These are phyloP conservation scores for Morbakka virulenta DNA, from an alignment of 30 jellyfish, hydroid and myxozoan genomes.

Conservation along the genomic window DNA sequence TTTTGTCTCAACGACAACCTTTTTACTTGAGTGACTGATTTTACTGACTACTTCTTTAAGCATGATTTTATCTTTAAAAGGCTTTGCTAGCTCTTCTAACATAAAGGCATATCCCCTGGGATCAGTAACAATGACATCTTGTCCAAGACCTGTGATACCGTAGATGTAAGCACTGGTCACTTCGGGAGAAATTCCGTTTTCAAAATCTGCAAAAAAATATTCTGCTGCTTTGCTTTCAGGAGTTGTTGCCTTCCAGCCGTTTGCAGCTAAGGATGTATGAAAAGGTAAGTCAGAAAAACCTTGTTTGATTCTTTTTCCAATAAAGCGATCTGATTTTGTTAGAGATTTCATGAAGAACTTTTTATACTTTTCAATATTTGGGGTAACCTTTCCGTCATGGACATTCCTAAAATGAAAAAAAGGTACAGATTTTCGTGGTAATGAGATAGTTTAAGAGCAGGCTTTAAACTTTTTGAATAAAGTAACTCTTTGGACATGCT, in stretches of 20 bases:
- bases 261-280: slow-evolving; percentile 45
- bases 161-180: neutral
- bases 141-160: slow-evolving; percentile 57
- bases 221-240: slow-evolving; percentile 45
- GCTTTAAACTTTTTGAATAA: too few relatives aligned
- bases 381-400: neutral
- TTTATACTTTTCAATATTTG: too few relatives aligned
- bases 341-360: neutral
- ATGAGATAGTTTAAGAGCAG: neutral
- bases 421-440: neutral
- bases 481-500: too few relatives aligned
- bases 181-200: slow-evolving; percentile 63
- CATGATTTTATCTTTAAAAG: slow-evolving; percentile 21
- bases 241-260: slow-evolving; percentile 62
- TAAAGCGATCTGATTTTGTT: neutral
- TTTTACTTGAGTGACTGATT: slow-evolving; percentile 6
- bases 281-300: slow-evolving; percentile 40
- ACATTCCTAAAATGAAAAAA: neutral
- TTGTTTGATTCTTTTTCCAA: neutral
- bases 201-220: slow-evolving; percentile 48
- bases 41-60: slow-evolving; percentile 28
- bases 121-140: slow-evolving; percentile 61
- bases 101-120: slow-evolving; percentile 43
- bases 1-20: slow-evolving; percentile 12
- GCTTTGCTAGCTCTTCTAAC: slow-evolving; percentile 24